A percentile compares a stretch with the other conserved stretches of the same genome.
phyloP scores from a whole-genome alignment of 2,888 invertebrate genomes.

The Harpalus rufipes region DNA sequence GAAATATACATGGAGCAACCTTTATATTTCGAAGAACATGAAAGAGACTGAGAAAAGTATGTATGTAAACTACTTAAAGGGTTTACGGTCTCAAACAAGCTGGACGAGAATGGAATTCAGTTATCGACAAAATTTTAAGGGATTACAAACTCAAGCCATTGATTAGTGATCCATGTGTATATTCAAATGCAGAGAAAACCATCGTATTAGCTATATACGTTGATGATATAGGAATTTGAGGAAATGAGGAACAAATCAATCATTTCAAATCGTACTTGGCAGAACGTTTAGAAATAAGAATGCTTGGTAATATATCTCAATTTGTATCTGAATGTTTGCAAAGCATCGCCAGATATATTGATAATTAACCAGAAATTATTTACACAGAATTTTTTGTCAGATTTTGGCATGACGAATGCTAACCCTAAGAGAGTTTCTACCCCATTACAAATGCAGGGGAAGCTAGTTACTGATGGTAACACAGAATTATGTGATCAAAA shows the following conservation, averaged over 20 bases:
- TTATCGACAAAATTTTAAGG: no score
- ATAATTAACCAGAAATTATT: neutral
- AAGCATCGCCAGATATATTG: neutral
- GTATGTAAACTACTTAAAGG: neutral
- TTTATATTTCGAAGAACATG: neutral
- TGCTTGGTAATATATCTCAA: constrained; percentile 7
- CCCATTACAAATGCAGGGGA: neutral
- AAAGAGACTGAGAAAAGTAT: neutral
- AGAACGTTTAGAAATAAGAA: neutral
- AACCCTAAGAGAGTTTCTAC: neutral
- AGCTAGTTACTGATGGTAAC: no score
- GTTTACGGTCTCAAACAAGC: neutral
- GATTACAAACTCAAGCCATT: no score
- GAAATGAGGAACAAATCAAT: constrained; percentile 1
- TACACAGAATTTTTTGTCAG: neutral
- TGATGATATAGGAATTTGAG: neutral
- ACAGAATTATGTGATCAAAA: no score
- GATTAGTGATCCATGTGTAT: no score
- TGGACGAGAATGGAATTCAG: no score
- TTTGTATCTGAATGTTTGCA: neutral
- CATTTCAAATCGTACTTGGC: neutral
- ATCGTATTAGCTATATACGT: constrained; percentile 1
- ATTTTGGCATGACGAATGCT: no score
- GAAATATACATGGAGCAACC: constrained; percentile 6
- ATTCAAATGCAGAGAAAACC: neutral